Percentiles rank a stretch among this genome's conserved stretches.
Evolutionary conservation across 2,797 vertebrate species (phyloP).

Genomic region (Silurus lanzhouensis): DNA sequence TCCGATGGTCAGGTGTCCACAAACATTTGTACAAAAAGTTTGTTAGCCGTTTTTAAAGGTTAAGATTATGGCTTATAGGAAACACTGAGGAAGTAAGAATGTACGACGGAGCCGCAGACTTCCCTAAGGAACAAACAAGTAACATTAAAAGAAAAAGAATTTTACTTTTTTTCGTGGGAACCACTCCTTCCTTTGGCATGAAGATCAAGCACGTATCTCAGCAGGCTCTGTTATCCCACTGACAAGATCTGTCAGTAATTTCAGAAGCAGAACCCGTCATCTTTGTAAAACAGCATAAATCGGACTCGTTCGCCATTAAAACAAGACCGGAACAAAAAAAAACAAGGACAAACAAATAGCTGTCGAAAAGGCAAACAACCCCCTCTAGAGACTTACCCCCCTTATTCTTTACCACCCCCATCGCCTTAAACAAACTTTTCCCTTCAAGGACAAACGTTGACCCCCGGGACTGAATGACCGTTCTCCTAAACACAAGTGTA

Average conservation of each 20-base stretch:
- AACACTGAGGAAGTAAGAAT: not conserved
- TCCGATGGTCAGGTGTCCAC: too few relatives aligned
- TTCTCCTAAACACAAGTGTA: conserved; percentile 46
- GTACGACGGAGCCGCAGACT: not conserved
- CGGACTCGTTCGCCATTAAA: not conserved
- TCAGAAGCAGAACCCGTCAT: not conserved
- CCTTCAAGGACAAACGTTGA: conserved; percentile 57
- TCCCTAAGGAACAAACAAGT: not conserved
- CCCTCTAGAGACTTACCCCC: too few relatives aligned
- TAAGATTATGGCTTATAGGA: not conserved
- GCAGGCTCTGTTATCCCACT: conserved; percentile 17
- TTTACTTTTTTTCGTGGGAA: not conserved
- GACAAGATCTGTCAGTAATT: conserved; percentile 40
- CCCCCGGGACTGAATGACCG: conserved; percentile 28
- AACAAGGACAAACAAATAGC: not conserved
- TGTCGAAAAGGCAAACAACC: too few relatives aligned
- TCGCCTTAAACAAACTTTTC: conserved; percentile 54
- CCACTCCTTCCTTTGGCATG: conserved; percentile 42
- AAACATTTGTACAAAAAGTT: too few relatives aligned
- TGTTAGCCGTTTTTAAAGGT: not conserved
- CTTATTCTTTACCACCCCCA: conserved; percentile 19
- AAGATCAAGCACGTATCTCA: conserved; percentile 33
- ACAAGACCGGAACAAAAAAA: not conserved
- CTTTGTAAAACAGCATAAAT: conserved; percentile 17
- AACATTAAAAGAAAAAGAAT: not conserved